These are phyloP conservation scores for Muscicapa adusta DNA, from an alignment of 2,113 vertebrate species.

Conservation along the genomic window DNA sequence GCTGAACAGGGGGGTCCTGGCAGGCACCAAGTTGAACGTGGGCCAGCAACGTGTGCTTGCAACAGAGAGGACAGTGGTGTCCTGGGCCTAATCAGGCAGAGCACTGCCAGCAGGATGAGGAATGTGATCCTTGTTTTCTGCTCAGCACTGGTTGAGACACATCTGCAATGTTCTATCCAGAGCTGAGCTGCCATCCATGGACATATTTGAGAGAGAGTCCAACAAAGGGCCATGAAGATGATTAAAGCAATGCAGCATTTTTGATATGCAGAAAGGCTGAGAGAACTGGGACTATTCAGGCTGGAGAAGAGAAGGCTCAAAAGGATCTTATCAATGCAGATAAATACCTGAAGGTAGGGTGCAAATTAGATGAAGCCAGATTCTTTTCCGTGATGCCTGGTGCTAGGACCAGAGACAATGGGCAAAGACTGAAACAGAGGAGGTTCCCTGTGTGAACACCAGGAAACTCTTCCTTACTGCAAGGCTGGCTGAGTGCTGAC, in stretches of 20 bases:
- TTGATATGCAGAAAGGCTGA: background rate
- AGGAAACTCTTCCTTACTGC: background rate
- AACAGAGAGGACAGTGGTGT: background rate
- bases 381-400: rapidly evolving
- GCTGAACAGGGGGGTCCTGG: rapidly evolving
- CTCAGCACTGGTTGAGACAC: background rate
- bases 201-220: rapidly evolving
- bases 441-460: background rate
- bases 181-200: background rate
- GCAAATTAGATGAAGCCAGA: background rate
- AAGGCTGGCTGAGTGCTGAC: background rate
- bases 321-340: background rate
- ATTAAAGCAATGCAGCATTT: background rate
- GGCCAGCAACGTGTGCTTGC: rapidly evolving
- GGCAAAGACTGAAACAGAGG: background rate
- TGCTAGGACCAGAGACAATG: background rate
- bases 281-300: background rate
- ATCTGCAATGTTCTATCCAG: background rate
- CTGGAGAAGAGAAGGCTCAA: background rate
- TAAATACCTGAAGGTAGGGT: background rate
- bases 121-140: background rate
- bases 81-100: background rate
- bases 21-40: background rate
- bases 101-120: background rate
- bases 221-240: background rate